phyloP scores from a whole-genome alignment of 92 coral and sea anemone species.

The Montipora capitata region DNA sequence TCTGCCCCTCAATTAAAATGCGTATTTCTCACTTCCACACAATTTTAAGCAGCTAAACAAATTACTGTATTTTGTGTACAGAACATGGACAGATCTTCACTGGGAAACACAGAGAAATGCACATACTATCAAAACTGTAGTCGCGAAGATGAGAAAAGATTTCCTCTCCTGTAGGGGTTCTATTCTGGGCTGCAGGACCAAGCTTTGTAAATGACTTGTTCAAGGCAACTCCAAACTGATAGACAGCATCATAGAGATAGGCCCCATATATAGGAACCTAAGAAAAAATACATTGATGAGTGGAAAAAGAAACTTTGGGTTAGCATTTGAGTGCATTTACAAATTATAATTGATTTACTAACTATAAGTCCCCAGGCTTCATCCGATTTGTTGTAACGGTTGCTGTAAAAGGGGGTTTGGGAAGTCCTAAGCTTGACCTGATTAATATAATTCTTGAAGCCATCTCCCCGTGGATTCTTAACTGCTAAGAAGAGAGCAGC shows the following conservation, averaged over 20 bases:
- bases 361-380: background rate
- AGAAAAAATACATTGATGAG: background rate
- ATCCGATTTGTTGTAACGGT: background rate
- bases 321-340: too few species aligned
- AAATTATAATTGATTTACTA: background rate
- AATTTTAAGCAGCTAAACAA: too few species aligned
- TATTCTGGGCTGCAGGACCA: constrained; percentile 33
- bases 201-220: constrained; percentile 69
- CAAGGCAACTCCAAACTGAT: constrained; percentile 82
- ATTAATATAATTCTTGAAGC: constrained; percentile 41
- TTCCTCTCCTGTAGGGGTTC: constrained; percentile 62
- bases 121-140: constrained; percentile 76
- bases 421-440: constrained; percentile 52
- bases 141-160: constrained; percentile 69
- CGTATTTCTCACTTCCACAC: too few species aligned
- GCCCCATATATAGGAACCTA: constrained; percentile 78
- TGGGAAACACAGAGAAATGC: too few species aligned
- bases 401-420: constrained; percentile 77
- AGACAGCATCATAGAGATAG: constrained; percentile 82
- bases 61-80: too few species aligned
- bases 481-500: constrained; percentile 74
- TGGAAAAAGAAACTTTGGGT: too few species aligned
- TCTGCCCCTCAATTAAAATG: too few species aligned
- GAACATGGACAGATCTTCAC: too few species aligned
- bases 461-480: constrained; percentile 61